phyloP scores from a whole-genome alignment of 2,888 invertebrate species.

The Yponomeuta evonymella region DNA sequence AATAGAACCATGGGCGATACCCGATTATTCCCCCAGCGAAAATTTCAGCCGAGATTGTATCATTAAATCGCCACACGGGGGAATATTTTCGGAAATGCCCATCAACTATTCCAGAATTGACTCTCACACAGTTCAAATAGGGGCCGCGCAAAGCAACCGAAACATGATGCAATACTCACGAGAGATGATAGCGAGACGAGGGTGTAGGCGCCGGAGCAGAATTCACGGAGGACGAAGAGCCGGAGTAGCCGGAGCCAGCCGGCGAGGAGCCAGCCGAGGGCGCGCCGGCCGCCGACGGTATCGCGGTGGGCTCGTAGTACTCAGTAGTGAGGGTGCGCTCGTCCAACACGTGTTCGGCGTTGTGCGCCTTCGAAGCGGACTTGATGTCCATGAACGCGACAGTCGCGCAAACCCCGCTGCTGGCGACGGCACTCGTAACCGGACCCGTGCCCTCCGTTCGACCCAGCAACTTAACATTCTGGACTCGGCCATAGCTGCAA shows the following conservation, averaged over 20 bases:
- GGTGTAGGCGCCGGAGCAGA: constrained; percentile 60
- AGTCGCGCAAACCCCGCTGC: constrained; percentile 86
- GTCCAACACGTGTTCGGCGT: constrained; percentile 91
- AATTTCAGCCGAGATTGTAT: neutral
- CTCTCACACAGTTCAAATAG: neutral
- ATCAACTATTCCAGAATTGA: too few relatives aligned
- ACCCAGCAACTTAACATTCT: constrained; percentile 95
- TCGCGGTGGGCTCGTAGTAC: constrained; percentile 91
- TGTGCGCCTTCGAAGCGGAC: constrained; percentile 95
- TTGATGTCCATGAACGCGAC: constrained; percentile 98
- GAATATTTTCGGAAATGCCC: too few relatives aligned
- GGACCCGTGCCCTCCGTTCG: constrained; percentile 72
- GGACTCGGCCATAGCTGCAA: constrained; percentile 97
- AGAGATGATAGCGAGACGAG: constrained; percentile 63
- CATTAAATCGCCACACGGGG: too few relatives aligned
- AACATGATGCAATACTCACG: constrained; percentile 50
- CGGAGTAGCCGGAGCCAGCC: constrained; percentile 78
- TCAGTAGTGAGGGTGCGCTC: constrained; percentile 91
- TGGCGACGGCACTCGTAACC: constrained; percentile 69
- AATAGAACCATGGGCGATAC: too few relatives aligned
- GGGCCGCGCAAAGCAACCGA: neutral
- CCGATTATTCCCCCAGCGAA: too few relatives aligned
- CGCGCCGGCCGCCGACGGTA: constrained; percentile 76
- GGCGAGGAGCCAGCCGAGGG: constrained; percentile 73
- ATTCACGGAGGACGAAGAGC: constrained; percentile 78